Conservation (phyloP, 2,797 vertebrate genomes). For the Galaxias olidus region DNA sequence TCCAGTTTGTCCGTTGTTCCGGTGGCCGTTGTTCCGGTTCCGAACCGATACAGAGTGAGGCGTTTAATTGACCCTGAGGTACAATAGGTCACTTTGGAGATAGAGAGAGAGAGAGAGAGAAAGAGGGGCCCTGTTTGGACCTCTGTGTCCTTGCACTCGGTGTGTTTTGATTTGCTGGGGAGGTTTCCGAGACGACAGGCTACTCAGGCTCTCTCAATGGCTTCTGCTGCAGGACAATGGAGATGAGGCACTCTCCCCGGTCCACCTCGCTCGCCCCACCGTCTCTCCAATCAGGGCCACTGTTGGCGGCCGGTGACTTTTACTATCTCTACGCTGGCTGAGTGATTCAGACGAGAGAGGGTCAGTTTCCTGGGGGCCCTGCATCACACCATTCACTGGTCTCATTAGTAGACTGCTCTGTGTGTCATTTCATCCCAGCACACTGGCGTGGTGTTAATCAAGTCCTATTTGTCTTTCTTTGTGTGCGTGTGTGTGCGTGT, state of each 20-base stretch:
- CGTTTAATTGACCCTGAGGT: conserved; percentile 18
- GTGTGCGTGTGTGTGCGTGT: conserved; percentile 19
- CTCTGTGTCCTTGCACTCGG: neutral
- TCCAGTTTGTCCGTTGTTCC: too few species aligned
- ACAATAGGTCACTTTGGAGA: conserved; percentile 49
- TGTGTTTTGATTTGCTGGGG: conserved; percentile 41
- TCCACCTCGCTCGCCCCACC: conserved; percentile 56
- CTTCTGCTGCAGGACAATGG: conserved; percentile 56
- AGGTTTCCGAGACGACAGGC: conserved; percentile 19
- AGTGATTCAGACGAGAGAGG: conserved; percentile 18
- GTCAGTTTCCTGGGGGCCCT: conserved; percentile 3
- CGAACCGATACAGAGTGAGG: neutral
- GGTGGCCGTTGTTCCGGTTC: too few species aligned
- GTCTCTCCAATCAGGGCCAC: conserved; percentile 64
- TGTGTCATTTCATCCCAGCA: conserved; percentile 36
- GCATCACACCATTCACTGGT: conserved; percentile 4
- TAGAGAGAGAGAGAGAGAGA: too few species aligned
- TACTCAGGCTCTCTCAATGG: conserved; percentile 25
- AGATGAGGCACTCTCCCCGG: conserved; percentile 26
- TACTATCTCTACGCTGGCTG: conserved; percentile 27
- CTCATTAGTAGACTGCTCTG: conserved; percentile 49
- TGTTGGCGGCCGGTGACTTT: conserved; percentile 39
- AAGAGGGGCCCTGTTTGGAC: conserved; percentile 24
- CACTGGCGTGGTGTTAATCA: conserved; percentile 49
- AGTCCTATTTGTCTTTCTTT: conserved; percentile 19